Base-by-base conservation (phyloP, 2,797 vertebrate genomes). In the Characodon lateralis region DNA sequence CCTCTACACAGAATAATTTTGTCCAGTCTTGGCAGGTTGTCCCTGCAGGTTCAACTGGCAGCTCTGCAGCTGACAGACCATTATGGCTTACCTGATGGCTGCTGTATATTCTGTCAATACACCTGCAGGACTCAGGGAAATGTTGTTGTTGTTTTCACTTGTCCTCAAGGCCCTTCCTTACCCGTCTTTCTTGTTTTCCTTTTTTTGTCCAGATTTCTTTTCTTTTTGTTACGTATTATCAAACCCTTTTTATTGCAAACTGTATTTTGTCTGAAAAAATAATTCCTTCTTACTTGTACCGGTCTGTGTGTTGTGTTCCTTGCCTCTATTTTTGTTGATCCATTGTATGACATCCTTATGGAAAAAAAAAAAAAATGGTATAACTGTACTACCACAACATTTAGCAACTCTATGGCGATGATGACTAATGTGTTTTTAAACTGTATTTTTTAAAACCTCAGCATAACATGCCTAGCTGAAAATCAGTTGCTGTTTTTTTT, bases 21-120 rank as follows among this genome's bases (percentile, higher is more conserved):
- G 48, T 73, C 76, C 72, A 78, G 39, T 66, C 51, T 63, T 83
- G 80, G 80, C 86, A 91, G 86, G 74, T 88, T 87, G 87, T 89
- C 79, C 71, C 83, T 88, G 58, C 75, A 78, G 83, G 79, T 79
- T 80, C 55, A 79, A 46, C 79, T 70, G 55, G 80, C 81, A 77
- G 77, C 79, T 84, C 76, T 86, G 83, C 72, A 26, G 58, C 73
- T 91, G 90, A 90, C 89, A 87, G 80, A 78, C 79, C 81, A 85
- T 90, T 89, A 88, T 66, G 84, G 78, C 72, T 82, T 82, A 79
- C 75, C 79, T 85, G 73, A 77, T 80, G 77, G 46, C 55, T 55
- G 75, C 66, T 89, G 58, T 80, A 63, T 0, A 14, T 80, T 69
- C 66, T 82, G 86, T 86, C 88, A 90, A 86, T 86, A 87, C 51